Base-by-base conservation (phyloP, 2,888 invertebrate genomes). In the Protodeltote pygarga region DNA sequence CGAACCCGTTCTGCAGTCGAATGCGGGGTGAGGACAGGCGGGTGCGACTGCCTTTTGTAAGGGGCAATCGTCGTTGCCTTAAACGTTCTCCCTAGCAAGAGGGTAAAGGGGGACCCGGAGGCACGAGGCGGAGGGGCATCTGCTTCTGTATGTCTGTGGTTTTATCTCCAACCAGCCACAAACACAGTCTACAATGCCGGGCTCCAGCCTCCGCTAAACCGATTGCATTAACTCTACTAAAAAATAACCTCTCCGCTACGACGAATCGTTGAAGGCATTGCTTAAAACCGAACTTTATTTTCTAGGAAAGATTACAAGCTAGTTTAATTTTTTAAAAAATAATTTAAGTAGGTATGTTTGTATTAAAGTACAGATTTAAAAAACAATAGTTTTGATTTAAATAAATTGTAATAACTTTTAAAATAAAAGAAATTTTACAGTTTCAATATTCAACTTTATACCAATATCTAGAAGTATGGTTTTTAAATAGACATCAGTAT, bases 11-110 rank as follows among this genome's bases (percentile, higher is more conserved):
- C 76, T 75, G 76, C 75, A 77, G 77, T 75, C 74, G 75, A 77
- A 77, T 67, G 65, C 66, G 74, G 72, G 71, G 68, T 63, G 71
- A 53, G 49, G 48, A 47, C 35, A 55, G 60, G 53, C 21, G 52
- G 58, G 37, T 51, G 35, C 51, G 47, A 63, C 53, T 60, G 80
- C 77, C 83, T 85, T 85, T 87, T 87, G 85, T 83, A 75, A 81
- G 83, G 75, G 84, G 84, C 87, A 87, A 87, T 86, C 81, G 81
- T 79, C 81, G 77, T 80, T 75, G 80, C 79, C 83, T 84, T 86
- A 85, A 85, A 83, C 77, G 81, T 61, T 79, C 79, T 74, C 78
- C 75, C 75, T 61, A 37, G 73, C 65, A 61, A 65, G 58, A 54
- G 55, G 63, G 59, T 46, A 52, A 49, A 64, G 66, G 65, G 65